Evolutionary conservation across 2,113 vertebrate species (phyloP).

Genomic region (Poecilia latipinna): DNA sequence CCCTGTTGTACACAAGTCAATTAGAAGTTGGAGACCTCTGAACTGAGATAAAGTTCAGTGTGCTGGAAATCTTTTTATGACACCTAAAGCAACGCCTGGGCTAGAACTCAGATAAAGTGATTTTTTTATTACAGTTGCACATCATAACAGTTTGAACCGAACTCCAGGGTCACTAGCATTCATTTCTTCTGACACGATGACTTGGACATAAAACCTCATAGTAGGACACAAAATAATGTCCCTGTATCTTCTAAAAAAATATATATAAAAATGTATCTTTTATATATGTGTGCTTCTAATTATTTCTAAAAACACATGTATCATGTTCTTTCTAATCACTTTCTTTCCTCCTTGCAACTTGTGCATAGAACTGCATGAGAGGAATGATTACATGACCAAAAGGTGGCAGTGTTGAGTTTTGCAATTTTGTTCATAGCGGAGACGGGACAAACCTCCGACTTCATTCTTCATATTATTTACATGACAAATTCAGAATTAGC

Average conservation of each 20-base stretch:
- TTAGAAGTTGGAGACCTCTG: slow-evolving; percentile 74
- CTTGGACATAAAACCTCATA: slow-evolving; percentile 8
- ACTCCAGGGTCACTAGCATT: slow-evolving; percentile 79
- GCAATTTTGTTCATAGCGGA: slow-evolving; percentile 28
- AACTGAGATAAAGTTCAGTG: slow-evolving; percentile 84
- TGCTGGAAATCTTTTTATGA: slow-evolving; percentile 88
- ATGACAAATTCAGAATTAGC: neutral
- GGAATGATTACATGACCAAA: slow-evolving; percentile 77
- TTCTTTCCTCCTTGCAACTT: neutral
- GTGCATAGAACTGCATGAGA: neutral
- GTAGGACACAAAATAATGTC: too few relatives aligned
- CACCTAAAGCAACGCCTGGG: slow-evolving; percentile 81
- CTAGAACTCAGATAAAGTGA: slow-evolving; percentile 88
- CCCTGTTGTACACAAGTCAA: slow-evolving; percentile 57
- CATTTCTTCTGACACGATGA: slow-evolving; percentile 36
- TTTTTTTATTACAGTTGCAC: slow-evolving; percentile 83
- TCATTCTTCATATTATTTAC: slow-evolving; percentile 21
- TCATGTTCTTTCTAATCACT: neutral
- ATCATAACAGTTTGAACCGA: slow-evolving; percentile 81
- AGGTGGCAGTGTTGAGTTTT: slow-evolving; percentile 97
- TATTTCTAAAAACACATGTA: neutral
- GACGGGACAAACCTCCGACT: slow-evolving; percentile 6
- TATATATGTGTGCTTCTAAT: neutral
- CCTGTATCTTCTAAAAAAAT: neutral
- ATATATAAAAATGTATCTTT: too few relatives aligned